Percentiles rank a stretch among this genome's conserved stretches.
Conservation (phyloP, 2,888 invertebrate species). For the Tethea ocularis region DNA sequence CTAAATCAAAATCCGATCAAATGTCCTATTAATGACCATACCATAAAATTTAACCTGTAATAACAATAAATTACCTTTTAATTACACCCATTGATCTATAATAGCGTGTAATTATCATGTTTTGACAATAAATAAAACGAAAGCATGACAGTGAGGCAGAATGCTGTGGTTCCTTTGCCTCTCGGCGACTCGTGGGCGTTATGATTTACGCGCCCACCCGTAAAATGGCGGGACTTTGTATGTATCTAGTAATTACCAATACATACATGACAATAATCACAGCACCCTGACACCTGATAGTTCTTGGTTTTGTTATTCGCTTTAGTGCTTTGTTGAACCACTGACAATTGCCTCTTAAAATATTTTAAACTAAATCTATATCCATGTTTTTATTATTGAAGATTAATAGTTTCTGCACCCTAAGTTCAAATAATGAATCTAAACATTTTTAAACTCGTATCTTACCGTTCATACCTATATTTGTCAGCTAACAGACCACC, state of each 20-base stretch:
- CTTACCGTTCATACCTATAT: neutral
- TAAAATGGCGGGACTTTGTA: conserved; percentile 29
- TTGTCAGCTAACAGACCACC: neutral
- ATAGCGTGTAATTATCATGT: conserved; percentile 37
- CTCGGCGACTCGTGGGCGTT: conserved; percentile 39
- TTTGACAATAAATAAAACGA: conserved; percentile 35
- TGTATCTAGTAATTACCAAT: neutral
- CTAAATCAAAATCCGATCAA: conserved; percentile 6
- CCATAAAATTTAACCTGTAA: conserved; percentile 21
- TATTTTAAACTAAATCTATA: no score
- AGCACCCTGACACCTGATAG: no score
- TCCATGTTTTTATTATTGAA: no score
- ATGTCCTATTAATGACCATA: conserved; percentile 11
- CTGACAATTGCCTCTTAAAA: no score
- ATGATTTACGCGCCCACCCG: conserved; percentile 51
- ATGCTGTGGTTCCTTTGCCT: conserved; percentile 19
- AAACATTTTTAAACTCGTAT: neutral
- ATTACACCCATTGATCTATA: conserved; percentile 31
- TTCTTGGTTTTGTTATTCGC: neutral
- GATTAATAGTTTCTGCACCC: no score
- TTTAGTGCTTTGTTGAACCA: no score
- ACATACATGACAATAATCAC: no score
- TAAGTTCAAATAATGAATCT: neutral
- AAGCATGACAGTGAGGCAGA: conserved; percentile 20
- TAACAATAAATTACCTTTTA: conserved; percentile 31